Evolutionary conservation across 2,797 vertebrate genomes (phyloP), one percentile per base, ranked within the genome.

Genomic region (Chiroxiphia lanceolata): DNA sequence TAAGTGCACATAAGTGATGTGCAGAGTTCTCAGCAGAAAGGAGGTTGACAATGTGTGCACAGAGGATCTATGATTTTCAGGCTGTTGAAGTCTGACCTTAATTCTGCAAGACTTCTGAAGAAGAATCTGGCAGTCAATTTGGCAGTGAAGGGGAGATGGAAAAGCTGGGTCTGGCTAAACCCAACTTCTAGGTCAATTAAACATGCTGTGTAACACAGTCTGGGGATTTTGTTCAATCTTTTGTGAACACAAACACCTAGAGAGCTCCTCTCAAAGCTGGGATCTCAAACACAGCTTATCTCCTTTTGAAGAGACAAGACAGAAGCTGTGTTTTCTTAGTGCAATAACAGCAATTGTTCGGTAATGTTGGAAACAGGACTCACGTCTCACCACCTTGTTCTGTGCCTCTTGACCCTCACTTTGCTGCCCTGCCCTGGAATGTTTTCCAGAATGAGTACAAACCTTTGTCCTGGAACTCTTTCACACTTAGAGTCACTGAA

Each of bases 101-200:
- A 34, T 68, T 69, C 68, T 83, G 25, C 45, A 54, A 47, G 50
- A 40, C 6, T 64, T 72, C 77, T 90, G 48, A 67, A 56, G 15
- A 71, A 53, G n/a, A 88, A 84, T 33, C 27, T 83, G 54, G 42
- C 26, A 68, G 65, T 21, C 29, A 83, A 5, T 83, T 70, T 77
- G 45, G 17, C 57, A 20, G 20, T 33, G 42, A 88, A 60, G 3
- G 6, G 15, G 59, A 89, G 38, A 70, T 11, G 7, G 27, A 80
- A 59, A 83, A 56, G 33, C 60, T 71, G 50, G 15, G 65, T 82
- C 61, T 61, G 13, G 36, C 59, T 91, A 88, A 93, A 93, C 72
- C 44, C 45, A 64, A 26, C 44, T 72, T 89, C 67, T 38, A 74
- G 40, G 83, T 81, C 48, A 81, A 93, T 68, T 78, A 89, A 95